Evolutionary conservation across 2,888 invertebrate species (phyloP), one percentile per base, ranked within the genome.

Genomic region (Caenorhabditis sp.): DNA sequence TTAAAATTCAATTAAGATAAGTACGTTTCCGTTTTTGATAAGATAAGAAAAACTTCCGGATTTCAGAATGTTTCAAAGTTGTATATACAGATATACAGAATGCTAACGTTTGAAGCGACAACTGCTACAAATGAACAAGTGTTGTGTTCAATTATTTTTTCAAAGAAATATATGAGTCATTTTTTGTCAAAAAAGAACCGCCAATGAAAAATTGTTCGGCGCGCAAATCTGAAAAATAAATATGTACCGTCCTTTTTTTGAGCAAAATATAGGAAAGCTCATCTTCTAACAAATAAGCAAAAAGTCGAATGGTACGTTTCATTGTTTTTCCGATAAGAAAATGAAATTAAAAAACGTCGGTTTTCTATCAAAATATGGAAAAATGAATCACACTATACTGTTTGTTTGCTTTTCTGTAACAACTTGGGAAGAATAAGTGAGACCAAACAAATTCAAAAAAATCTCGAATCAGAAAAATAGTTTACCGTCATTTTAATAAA

Each of bases 71-170:
- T 43, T 59, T n/a, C 37, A 57, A 54, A 58, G 31, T 53, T 27
- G 31, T 10, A 24, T 31, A 55, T 54, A 23, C 36, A 23, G 21
- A 58, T 58, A 51, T 65, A 58, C 31, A 19, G 50, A 43, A 58
- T 58, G 65, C 55, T 37, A 57, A 37, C n/a, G 50, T 51, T 36
- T 31, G 50, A 21, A 27, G 60, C 21, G 19, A 23, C 50, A 51
- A 54, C 27, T 21, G 58, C 57, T 61, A 31, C 31, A 4, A 31
- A 4, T 31, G 31, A 31, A 31, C 31, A 31, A 6, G 31, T 31
- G 31, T 31, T 31, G 31, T 31, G 4, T 10, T 31, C 31, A 31
- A 31, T 31, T 31, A 31, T 31, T 31, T 31, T 31, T 31, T 31
- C 10, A 31, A 31, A 31, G 31, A 10, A 31, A 31, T 31, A 31